These are phyloP conservation scores for Mactromeris polynyma DNA, from an alignment of 2,888 invertebrate genomes.

Conservation along the genomic window DNA sequence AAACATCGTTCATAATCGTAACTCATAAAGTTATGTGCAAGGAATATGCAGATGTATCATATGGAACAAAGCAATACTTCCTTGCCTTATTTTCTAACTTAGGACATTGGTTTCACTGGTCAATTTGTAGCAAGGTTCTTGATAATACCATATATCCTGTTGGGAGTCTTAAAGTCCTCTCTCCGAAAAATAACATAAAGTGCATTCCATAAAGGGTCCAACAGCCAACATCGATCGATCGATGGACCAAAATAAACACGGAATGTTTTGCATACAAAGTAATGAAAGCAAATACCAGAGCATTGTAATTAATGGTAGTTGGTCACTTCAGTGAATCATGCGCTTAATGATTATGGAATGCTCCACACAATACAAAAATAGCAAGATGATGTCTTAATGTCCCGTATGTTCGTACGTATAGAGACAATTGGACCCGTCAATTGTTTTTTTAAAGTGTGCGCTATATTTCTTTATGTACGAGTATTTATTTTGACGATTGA, in stretches of 20 bases:
- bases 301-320: slow-evolving; percentile 1
- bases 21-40: no score
- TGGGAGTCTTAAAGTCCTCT: background rate
- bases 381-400: background rate
- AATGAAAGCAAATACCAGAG: background rate
- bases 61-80: no score
- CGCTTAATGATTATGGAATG: background rate
- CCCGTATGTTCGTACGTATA: no score
- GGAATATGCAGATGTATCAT: no score
- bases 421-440: no score
- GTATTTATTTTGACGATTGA: no score
- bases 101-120: no score
- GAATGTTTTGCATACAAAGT: slow-evolving; percentile 8
- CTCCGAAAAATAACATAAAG: background rate
- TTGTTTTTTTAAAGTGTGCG: no score
- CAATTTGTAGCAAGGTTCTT: no score
- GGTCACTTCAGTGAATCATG: background rate
- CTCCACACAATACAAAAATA: background rate
- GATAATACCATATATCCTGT: background rate
- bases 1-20: no score
- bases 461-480: no score
- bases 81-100: no score
- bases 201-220: slow-evolving; percentile 6
- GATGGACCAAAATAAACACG: slow-evolving; percentile 4
- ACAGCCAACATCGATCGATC: background rate